phyloP scores from a whole-genome alignment of 2,113 vertebrate genomes.

The Cygnus atratus region DNA sequence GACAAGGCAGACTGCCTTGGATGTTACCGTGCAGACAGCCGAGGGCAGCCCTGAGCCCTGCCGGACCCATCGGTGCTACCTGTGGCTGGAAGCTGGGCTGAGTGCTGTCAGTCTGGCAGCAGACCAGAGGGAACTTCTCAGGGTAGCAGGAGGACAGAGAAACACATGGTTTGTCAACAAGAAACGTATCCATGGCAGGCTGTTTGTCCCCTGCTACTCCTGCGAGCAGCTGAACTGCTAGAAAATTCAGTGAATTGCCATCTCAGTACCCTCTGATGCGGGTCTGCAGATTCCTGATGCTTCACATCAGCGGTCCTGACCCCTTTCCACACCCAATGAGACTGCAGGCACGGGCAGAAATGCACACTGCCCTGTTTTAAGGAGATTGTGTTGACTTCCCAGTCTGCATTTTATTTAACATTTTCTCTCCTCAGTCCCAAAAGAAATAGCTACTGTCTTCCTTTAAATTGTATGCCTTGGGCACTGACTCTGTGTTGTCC shows the following conservation, averaged over 20 bases:
- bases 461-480: background rate
- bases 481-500: background rate
- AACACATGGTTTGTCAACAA: background rate
- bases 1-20: background rate
- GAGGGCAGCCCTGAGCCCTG: background rate
- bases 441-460: background rate
- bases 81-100: rapidly evolving
- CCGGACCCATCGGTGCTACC: background rate
- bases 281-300: background rate
- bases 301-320: background rate
- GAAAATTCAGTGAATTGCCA: background rate
- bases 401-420: background rate
- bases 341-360: background rate
- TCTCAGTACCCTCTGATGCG: background rate
- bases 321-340: background rate
- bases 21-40: background rate
- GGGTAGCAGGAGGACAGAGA: background rate
- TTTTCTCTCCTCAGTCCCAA: background rate
- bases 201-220: background rate
- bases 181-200: background rate
- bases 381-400: background rate
- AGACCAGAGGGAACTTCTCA: background rate
- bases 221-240: background rate
- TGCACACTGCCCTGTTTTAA: background rate
- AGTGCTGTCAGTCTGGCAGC: background rate